Base-by-base conservation (phyloP, 37 sponge, comb jelly and placozoan genomes). In the Chondrosia reniformis region DNA sequence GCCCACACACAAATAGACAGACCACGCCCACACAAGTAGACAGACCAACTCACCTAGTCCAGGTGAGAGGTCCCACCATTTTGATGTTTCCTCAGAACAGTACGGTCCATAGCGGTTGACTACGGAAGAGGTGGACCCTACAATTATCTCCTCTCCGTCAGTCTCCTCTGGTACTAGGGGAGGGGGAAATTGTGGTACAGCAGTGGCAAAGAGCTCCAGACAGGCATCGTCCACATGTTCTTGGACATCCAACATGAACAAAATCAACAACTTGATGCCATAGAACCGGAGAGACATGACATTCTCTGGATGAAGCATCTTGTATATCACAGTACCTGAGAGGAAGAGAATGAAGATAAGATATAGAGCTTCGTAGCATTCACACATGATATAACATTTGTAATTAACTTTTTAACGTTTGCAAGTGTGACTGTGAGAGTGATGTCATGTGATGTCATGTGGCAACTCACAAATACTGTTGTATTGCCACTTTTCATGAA, bases 391-490 rank as follows among this genome's bases (percentile, higher is more conserved):
- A n/a, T n/a, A n/a, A n/a, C n/a, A n/a, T n/a, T n/a, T n/a, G n/a
- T n/a, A n/a, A n/a, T n/a, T n/a, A n/a, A n/a, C n/a, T n/a, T n/a
- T n/a, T n/a, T n/a, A n/a, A 49, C 52, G 52, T 15, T 49, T 15
- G 10, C 15, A 49, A 49, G 15, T 49, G 15, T 19, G 15, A 49
- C 10, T 10, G 52, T 49, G 52, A 49, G 15, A 49, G 52, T 15
- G 10, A 49, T 49, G 52, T 49, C 52, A 10, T 19, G 10, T 10
- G 15, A 49, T 10, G 52, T 15, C 10, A 67, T 22, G 37, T 2
- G n/a, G n/a, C n/a, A n/a, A 79, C 91, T 84, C 54, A 91, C 91
- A 91, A 17, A 92, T 85, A 67, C 88, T 84, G 79, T 96, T 86
- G 80, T 67, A 90, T 63, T 96, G 93, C 93, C 93, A 96, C 44